Percentiles rank a stretch among this genome's conserved stretches.
These are phyloP conservation scores for Minunthozetes semirufus DNA, from an alignment of 2,888 invertebrate genomes.

Conservation along the genomic window DNA sequence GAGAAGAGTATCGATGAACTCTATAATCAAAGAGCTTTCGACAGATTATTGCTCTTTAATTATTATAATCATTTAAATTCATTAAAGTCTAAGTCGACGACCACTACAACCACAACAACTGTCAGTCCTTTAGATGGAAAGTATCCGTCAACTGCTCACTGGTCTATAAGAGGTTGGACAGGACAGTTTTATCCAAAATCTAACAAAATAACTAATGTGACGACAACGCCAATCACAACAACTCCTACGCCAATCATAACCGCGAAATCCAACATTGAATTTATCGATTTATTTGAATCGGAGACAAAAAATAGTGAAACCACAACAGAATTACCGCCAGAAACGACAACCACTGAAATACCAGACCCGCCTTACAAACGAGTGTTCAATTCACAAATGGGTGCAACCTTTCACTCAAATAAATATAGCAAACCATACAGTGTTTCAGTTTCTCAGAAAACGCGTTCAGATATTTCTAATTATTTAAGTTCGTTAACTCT, in stretches of 20 bases:
- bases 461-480: not conserved
- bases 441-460: not conserved
- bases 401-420: not conserved
- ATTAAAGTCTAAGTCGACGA: not conserved
- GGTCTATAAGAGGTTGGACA: constrained; percentile 12
- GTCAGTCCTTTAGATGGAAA: not conserved
- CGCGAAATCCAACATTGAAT: not conserved
- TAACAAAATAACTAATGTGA: not conserved
- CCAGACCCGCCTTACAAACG: not conserved
- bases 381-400: not conserved
- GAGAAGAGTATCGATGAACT: constrained; percentile 1
- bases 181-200: not conserved
- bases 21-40: constrained; percentile 13
- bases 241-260: not conserved
- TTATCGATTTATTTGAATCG: not conserved
- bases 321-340: not conserved
- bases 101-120: constrained; percentile 15
- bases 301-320: not conserved
- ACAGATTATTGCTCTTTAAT: constrained; percentile 18
- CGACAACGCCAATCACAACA: not conserved
- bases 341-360: not conserved
- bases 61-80: constrained; percentile 2
- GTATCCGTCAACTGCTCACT: constrained; percentile 2
- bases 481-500: constrained; percentile 6
- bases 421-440: not conserved